Evolutionary conservation across 2,797 vertebrate species (phyloP).

Genomic region (Dicrostonyx torquatus): DNA sequence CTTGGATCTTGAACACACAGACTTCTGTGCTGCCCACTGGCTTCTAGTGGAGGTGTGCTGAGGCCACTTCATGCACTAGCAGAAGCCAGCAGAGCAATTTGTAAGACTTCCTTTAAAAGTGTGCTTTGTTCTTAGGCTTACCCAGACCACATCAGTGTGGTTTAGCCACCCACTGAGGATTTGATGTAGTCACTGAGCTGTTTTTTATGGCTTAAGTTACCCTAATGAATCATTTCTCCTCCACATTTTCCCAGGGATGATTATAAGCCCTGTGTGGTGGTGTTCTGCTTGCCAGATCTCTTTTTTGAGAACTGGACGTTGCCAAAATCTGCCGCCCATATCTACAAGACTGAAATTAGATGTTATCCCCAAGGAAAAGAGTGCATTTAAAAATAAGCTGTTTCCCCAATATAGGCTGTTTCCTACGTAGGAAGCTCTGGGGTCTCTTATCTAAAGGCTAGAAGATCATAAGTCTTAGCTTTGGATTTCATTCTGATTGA

Average conservation of each 20-base stretch:
- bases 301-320: constrained; percentile 65
- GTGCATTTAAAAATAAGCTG: constrained; percentile 52
- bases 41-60: background rate
- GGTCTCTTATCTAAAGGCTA: constrained; percentile 48
- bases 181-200: constrained; percentile 47
- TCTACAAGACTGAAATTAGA: constrained; percentile 43
- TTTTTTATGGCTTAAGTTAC: constrained; percentile 66
- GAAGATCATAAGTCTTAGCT: background rate
- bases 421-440: constrained; percentile 30
- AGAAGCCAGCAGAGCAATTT: constrained; percentile 13
- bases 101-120: constrained; percentile 18
- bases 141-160: constrained; percentile 23
- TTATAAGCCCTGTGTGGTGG: constrained; percentile 8
- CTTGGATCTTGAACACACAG: background rate
- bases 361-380: constrained; percentile 55
- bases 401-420: constrained; percentile 55
- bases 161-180: constrained; percentile 41
- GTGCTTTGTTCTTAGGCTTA: background rate
- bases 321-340: background rate
- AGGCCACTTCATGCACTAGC: background rate
- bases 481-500: constrained; percentile 40
- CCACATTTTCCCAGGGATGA: constrained; percentile 47
- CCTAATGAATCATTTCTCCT: constrained; percentile 61
- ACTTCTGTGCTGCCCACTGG: background rate
- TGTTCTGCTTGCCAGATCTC: constrained; percentile 19